Percentiles rank a stretch among this genome's conserved stretches.
Evolutionary conservation across 2,113 vertebrate genomes (phyloP).

Genomic region (Butastur rufipennis): DNA sequence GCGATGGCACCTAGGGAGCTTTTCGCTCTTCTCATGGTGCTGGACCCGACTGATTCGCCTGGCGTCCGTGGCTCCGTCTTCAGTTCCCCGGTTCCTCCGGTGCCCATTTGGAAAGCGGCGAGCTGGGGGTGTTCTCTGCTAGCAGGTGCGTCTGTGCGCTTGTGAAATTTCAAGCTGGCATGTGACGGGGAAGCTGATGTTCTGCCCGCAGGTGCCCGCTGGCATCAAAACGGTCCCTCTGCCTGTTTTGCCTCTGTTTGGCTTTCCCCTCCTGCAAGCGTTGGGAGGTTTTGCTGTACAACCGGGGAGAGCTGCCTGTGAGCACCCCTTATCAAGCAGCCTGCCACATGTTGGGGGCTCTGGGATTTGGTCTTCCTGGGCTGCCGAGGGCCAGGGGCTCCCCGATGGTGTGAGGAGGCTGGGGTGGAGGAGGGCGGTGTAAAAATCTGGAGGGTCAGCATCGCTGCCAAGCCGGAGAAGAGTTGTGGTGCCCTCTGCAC

Average conservation of each 20-base stretch:
- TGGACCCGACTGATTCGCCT: neutral
- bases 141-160: no score
- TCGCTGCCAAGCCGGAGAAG: neutral
- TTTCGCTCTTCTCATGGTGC: accelerated
- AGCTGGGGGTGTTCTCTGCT: no score
- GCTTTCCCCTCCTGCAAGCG: accelerated
- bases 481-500: neutral
- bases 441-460: neutral
- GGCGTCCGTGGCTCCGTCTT: no score
- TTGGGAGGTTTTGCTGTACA: neutral
- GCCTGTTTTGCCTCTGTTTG: accelerated
- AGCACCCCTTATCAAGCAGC: neutral
- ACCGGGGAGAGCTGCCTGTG: neutral
- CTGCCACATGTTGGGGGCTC: accelerated
- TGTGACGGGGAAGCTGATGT: neutral
- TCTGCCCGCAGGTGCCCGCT: accelerated
- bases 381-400: neutral
- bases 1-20: neutral
- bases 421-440: neutral
- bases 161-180: neutral
- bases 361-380: neutral
- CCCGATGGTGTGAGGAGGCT: accelerated
- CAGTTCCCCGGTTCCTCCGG: no score
- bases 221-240: neutral
- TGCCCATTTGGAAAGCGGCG: no score